phyloP scores from a whole-genome alignment of 1,140 invertebrate genomes.

The Atta texana region DNA sequence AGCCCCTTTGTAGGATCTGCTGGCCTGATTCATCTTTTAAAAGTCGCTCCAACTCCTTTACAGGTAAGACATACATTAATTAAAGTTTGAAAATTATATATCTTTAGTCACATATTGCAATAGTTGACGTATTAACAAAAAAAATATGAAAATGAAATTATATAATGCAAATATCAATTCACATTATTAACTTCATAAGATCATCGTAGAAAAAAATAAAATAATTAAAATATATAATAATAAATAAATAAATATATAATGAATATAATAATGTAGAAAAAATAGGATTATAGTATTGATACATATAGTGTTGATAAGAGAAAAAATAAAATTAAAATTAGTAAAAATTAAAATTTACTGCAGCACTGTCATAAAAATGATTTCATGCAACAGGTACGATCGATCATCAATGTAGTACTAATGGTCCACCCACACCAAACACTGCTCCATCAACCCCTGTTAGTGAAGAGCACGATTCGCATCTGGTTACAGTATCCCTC shows the following conservation, averaged over 20 bases:
- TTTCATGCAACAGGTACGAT: conserved; percentile 75
- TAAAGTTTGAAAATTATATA: neutral
- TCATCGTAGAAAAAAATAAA: neutral
- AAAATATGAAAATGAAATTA: too few species aligned
- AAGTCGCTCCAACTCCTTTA: conserved; percentile 82
- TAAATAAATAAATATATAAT: neutral
- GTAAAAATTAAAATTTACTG: neutral
- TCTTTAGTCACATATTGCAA: neutral
- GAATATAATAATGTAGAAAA: neutral
- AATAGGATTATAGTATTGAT: neutral
- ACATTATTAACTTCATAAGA: neutral
- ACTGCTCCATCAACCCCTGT: conserved; percentile 83
- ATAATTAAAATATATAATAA: neutral
- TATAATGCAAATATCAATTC: too few species aligned
- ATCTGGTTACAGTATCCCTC: conserved; percentile 76
- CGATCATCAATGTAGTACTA: conserved; percentile 82
- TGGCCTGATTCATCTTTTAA: conserved; percentile 72
- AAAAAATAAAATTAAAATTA: neutral
- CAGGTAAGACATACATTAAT: conserved; percentile 71
- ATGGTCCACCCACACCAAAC: conserved; percentile 83
- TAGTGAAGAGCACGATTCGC: conserved; percentile 80
- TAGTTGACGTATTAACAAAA: neutral
- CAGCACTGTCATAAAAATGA: neutral
- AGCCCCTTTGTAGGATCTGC: conserved; percentile 82
- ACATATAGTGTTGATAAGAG: neutral